phyloP scores from a whole-genome alignment of 2,797 vertebrate species.

The Coccyzus lansbergi region DNA sequence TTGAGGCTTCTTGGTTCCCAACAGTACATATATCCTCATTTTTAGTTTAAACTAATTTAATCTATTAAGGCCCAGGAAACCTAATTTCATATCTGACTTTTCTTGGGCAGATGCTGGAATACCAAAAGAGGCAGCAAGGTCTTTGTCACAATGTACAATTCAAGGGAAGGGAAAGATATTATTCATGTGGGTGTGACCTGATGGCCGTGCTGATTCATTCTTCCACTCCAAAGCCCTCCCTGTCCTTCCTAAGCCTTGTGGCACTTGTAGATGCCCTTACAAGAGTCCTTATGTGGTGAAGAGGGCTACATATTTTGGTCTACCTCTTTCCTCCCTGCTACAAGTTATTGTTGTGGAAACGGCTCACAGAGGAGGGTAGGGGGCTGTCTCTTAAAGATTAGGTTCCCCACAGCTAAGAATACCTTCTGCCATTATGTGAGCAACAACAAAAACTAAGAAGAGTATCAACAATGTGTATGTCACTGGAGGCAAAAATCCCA shows the following conservation, averaged over 20 bases:
- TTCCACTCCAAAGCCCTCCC: constrained; percentile 63
- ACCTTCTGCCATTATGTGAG: constrained; percentile 22
- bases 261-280: background rate
- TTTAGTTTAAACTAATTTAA: constrained; percentile 55
- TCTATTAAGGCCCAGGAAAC: constrained; percentile 64
- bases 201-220: constrained; percentile 63
- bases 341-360: constrained; percentile 65
- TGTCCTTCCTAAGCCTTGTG: constrained; percentile 55
- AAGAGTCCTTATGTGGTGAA: constrained; percentile 69
- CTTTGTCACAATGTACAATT: constrained; percentile 68
- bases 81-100: constrained; percentile 55
- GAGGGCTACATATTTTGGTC: constrained; percentile 47
- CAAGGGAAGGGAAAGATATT: constrained; percentile 70
- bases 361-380: background rate
- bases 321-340: constrained; percentile 47
- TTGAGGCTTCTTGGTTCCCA: constrained; percentile 15
- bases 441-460: constrained; percentile 15
- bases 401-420: constrained; percentile 40
- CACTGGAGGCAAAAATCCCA: background rate
- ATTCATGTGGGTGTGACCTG: constrained; percentile 71
- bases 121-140: constrained; percentile 58
- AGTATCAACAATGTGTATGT: background rate
- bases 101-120: constrained; percentile 24
- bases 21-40: constrained; percentile 35
- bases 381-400: background rate